Evolutionary conservation across 2,888 invertebrate species (phyloP).

Genomic region (Hypselothyrea guttata): DNA sequence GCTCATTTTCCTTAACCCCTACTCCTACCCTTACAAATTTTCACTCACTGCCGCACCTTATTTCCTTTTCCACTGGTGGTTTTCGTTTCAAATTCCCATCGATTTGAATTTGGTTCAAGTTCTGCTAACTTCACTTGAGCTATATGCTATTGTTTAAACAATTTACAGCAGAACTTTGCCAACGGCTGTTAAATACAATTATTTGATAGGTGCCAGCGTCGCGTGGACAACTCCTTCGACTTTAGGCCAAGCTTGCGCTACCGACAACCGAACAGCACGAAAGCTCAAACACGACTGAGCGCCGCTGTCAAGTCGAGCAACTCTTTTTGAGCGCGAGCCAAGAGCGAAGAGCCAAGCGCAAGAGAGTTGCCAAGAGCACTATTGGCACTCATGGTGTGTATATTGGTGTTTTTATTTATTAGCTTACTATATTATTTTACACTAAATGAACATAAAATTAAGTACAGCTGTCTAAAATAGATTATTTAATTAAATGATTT

Average conservation of each 20-base stretch:
- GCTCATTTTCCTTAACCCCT: conserved; percentile 15
- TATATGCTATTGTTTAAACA: not conserved
- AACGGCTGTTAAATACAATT: conserved; percentile 61
- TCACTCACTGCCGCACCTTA: conserved; percentile 55
- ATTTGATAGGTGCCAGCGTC: conserved; percentile 45
- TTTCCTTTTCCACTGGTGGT: conserved; percentile 6
- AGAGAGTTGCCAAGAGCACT: no score
- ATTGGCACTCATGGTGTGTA: no score
- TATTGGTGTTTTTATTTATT: no score
- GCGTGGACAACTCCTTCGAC: conserved; percentile 26
- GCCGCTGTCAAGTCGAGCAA: no score
- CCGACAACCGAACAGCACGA: conserved; percentile 60
- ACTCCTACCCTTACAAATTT: conserved; percentile 34
- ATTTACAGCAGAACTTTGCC: conserved; percentile 35
- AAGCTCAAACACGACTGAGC: conserved; percentile 67
- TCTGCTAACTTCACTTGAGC: conserved; percentile 9
- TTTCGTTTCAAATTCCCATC: conserved; percentile 2
- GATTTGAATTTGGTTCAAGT: conserved; percentile 5
- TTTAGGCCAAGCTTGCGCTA: conserved; percentile 23
- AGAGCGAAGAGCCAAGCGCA: no score
- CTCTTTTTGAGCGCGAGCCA: no score
- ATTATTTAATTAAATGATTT: no score
- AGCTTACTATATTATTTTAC: no score
- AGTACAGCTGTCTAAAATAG: no score
- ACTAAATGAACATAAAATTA: no score